A percentile compares a stretch with the other conserved stretches of the same genome.
Evolutionary conservation across 2,113 vertebrate species (phyloP).

Genomic region (Sylvilagus bachmani): DNA sequence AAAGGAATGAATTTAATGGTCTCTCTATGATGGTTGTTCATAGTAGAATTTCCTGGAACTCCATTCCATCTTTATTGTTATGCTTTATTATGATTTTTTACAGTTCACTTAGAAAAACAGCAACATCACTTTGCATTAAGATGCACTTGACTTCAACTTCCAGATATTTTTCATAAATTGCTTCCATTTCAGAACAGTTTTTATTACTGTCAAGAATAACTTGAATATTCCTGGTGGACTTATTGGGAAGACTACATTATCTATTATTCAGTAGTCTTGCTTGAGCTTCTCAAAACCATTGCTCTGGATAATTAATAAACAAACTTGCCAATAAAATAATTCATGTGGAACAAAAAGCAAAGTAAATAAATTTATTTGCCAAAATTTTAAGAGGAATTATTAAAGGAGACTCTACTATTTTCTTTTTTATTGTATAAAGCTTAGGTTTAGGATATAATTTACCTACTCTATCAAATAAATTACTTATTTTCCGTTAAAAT

Average conservation of each 20-base stretch:
- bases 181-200: conserved; percentile 63
- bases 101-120: conserved; percentile 23
- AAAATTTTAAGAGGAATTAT: conserved; percentile 68
- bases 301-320: conserved; percentile 84
- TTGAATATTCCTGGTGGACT: conserved; percentile 68
- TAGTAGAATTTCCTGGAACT: background rate
- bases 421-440: conserved; percentile 33
- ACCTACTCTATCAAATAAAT: conserved; percentile 67
- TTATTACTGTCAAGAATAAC: conserved; percentile 70
- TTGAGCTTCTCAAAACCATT: conserved; percentile 76
- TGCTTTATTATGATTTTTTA: background rate
- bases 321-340: conserved; percentile 80
- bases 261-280: conserved; percentile 78
- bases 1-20: background rate
- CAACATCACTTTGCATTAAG: conserved; percentile 54
- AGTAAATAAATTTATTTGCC: conserved; percentile 78
- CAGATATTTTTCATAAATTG: conserved; percentile 57
- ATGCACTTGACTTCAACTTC: conserved; percentile 42
- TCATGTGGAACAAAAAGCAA: conserved; percentile 74
- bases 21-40: background rate
- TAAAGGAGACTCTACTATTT: conserved; percentile 61
- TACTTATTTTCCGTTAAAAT: conserved; percentile 64
- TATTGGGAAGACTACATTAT: conserved; percentile 67
- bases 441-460: conserved; percentile 41
- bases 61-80: background rate